Evolutionary conservation across 2,888 invertebrate genomes (phyloP).

Genomic region (Tiliacea aurago): DNA sequence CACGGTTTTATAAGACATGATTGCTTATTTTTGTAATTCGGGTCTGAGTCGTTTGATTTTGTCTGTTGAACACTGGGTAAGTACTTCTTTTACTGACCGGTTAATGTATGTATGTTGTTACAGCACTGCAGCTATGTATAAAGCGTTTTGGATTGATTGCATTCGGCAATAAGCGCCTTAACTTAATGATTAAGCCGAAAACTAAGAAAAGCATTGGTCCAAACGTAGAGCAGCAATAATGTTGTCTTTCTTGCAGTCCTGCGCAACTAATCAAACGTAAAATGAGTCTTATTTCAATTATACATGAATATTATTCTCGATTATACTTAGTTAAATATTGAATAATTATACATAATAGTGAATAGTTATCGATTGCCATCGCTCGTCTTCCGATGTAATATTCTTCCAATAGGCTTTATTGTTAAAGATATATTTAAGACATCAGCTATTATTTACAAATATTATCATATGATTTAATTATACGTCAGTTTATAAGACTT

Average conservation of each 20-base stretch:
- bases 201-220: not conserved
- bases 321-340: conserved; percentile 14
- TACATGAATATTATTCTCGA: conserved; percentile 31
- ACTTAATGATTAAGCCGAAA: not conserved
- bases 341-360: conserved; percentile 18
- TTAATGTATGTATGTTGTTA: not conserved
- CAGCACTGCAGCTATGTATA: not conserved
- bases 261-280: not conserved
- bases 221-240: not conserved
- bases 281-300: conserved; percentile 29
- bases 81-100: not conserved
- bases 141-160: not conserved
- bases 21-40: not conserved
- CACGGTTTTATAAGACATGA: not conserved
- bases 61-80: not conserved
- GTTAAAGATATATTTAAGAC: conserved; percentile 21
- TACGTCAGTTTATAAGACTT: conserved; percentile 18
- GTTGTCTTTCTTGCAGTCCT: not conserved
- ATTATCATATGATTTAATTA: conserved; percentile 11
- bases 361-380: conserved; percentile 31
- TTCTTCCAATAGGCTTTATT: conserved; percentile 61
- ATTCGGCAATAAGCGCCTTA: not conserved
- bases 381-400: conserved; percentile 60
- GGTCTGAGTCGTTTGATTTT: not conserved
- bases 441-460: conserved; percentile 50